phyloP scores from a whole-genome alignment of 1,140 invertebrate genomes.

The Magallana gigas region DNA sequence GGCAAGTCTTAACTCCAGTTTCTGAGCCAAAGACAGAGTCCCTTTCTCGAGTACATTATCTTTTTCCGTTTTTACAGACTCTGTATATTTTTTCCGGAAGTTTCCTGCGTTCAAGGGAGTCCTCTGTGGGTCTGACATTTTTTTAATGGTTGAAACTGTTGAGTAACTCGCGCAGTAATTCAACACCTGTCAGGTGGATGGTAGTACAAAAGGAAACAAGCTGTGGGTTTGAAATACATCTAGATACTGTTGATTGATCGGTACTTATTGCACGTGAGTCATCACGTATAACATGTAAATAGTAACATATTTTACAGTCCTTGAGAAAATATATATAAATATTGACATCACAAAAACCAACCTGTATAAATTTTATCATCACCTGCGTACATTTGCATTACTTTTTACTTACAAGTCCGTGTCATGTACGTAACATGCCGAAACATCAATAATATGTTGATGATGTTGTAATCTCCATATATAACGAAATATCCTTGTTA shows the following conservation, averaged over 20 bases:
- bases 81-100: background rate
- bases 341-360: no score
- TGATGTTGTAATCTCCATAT: no score
- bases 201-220: background rate
- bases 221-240: background rate
- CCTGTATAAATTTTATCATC: no score
- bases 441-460: no score
- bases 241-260: background rate
- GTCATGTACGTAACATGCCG: no score
- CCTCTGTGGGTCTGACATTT: background rate
- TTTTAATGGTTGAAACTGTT: background rate
- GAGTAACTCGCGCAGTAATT: background rate
- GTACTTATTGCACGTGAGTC: no score
- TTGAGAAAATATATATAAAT: no score
- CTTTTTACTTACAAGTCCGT: no score
- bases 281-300: no score
- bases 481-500: no score
- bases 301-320: no score
- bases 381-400: no score
- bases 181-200: background rate
- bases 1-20: background rate
- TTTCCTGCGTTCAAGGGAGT: background rate
- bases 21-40: background rate
- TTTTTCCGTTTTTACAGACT: background rate
- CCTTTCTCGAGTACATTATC: background rate